These are phyloP conservation scores for Microctenopoma steveboyesi DNA, from an alignment of 2,797 vertebrate genomes.

Conservation along the genomic window DNA sequence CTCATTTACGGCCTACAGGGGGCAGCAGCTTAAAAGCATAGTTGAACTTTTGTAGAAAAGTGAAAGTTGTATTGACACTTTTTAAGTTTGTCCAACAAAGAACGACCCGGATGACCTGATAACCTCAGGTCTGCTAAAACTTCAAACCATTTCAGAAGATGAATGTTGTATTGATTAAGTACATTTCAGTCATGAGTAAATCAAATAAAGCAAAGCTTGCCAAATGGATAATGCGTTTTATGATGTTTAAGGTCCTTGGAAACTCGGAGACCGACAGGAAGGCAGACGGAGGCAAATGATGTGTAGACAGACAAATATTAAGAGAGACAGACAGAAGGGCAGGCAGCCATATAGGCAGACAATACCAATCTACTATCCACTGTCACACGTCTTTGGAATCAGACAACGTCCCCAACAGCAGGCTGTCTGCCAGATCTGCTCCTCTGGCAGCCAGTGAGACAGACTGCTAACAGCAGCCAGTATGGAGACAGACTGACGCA, in stretches of 20 bases:
- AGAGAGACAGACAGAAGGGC: slow-evolving; percentile 32
- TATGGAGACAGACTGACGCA: slow-evolving; percentile 60
- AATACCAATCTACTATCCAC: slow-evolving; percentile 40
- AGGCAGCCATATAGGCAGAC: slow-evolving; percentile 39
- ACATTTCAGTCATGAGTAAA: slow-evolving; percentile 24
- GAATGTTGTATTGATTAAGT: slow-evolving; percentile 25
- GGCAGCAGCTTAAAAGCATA: slow-evolving; percentile 50
- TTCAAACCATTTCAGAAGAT: slow-evolving; percentile 16
- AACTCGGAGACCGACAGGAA: slow-evolving; percentile 21
- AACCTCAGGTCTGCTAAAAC: background rate
- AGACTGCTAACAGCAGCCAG: slow-evolving; percentile 66
- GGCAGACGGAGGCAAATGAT: slow-evolving; percentile 15
- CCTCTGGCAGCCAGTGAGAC: slow-evolving; percentile 56
- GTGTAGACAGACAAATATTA: slow-evolving; percentile 26
- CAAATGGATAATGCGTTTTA: slow-evolving; percentile 26
- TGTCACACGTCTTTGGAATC: slow-evolving; percentile 57
- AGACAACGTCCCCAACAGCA: slow-evolving; percentile 55
- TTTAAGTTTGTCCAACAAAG: background rate
- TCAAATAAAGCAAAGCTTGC: slow-evolving; percentile 13
- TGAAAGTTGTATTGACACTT: background rate
- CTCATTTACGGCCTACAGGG: slow-evolving; percentile 52
- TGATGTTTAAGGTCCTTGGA: slow-evolving; percentile 29
- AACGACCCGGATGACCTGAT: background rate
- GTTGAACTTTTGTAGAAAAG: slow-evolving; percentile 2
- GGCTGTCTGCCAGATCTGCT: slow-evolving; percentile 66